Percentiles rank a stretch among this genome's conserved stretches.
Evolutionary conservation across 2,113 vertebrate species (phyloP).

Genomic region (Aleadryas rufinucha): DNA sequence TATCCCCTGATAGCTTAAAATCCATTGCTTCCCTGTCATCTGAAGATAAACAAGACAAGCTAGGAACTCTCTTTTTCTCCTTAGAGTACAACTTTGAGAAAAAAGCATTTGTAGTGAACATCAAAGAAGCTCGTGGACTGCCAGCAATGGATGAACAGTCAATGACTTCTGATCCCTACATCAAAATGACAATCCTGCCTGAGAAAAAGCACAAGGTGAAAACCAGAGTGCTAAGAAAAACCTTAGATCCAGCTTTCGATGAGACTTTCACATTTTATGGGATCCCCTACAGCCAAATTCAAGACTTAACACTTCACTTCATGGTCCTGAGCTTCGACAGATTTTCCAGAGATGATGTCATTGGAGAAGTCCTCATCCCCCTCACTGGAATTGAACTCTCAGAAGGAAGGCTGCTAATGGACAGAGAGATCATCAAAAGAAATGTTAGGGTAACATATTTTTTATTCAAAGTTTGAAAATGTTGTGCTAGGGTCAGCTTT

Average conservation of each 20-base stretch:
- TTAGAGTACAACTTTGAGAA: constrained; percentile 96
- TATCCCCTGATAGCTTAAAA: constrained; percentile 83
- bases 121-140: constrained; percentile 92
- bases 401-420: constrained; percentile 89
- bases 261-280: constrained; percentile 98
- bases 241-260: constrained; percentile 94
- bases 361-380: constrained; percentile 93
- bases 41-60: constrained; percentile 77
- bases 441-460: constrained; percentile 89
- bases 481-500: not conserved
- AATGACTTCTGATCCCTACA: constrained; percentile 96
- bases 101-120: constrained; percentile 95
- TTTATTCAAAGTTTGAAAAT: not conserved
- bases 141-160: constrained; percentile 96
- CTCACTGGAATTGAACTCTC: constrained; percentile 86
- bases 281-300: constrained; percentile 85
- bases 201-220: constrained; percentile 99
- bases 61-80: constrained; percentile 92
- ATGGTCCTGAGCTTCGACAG: constrained; percentile 95
- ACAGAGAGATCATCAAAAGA: constrained; percentile 93
- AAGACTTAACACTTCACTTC: constrained; percentile 91
- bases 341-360: constrained; percentile 95
- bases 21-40: constrained; percentile 85
- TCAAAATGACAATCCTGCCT: constrained; percentile 95
- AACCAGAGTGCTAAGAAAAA: constrained; percentile 95